A percentile compares a stretch with the other conserved stretches of the same genome.
phyloP scores from a whole-genome alignment of 2,888 invertebrate genomes.

The Cantharis rufa region DNA sequence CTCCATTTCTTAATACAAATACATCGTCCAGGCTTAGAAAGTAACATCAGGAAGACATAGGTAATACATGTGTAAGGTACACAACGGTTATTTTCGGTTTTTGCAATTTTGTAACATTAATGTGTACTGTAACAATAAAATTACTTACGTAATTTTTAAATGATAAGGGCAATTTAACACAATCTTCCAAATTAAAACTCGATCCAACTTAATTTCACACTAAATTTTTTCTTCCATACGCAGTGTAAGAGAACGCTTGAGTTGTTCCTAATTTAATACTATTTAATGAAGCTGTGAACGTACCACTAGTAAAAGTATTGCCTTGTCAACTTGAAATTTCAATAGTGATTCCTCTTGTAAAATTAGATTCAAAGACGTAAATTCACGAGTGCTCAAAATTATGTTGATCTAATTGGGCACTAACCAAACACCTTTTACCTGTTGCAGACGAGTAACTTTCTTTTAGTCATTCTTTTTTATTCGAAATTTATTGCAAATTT shows the following conservation, averaged over 20 bases:
- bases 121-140: neutral
- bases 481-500: neutral
- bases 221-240: neutral
- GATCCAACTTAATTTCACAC: neutral
- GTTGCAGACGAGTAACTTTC: neutral
- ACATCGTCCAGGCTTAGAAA: neutral
- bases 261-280: neutral
- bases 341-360: neutral
- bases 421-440: neutral
- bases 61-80: neutral
- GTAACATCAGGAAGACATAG: neutral
- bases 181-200: neutral
- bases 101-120: neutral
- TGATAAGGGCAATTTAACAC: neutral
- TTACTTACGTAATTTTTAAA: neutral
- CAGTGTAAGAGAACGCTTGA: neutral
- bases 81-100: neutral
- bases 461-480: neutral
- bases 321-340: neutral
- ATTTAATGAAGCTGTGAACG: neutral
- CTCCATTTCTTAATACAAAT: neutral
- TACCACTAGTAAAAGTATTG: neutral
- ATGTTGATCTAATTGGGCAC: neutral
- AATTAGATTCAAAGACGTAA: neutral
- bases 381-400: neutral